phyloP scores from a whole-genome alignment of 2,113 vertebrate genomes.

The Athene noctua region DNA sequence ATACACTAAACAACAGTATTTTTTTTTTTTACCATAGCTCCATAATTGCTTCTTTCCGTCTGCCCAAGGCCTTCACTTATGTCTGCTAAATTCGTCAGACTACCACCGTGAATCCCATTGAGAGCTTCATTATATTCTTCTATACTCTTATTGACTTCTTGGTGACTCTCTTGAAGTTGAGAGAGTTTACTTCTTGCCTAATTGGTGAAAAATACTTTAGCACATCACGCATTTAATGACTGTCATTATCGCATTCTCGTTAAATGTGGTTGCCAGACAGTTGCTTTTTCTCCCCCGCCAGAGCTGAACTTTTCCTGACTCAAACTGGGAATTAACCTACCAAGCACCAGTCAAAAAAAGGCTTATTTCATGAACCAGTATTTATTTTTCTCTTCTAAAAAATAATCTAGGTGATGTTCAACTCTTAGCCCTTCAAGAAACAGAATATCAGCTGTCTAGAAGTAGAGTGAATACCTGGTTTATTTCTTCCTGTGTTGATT shows the following conservation, averaged over 20 bases:
- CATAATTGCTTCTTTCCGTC: conserved; percentile 82
- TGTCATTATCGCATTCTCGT: no score
- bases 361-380: background rate
- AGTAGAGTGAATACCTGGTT: conserved; percentile 81
- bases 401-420: background rate
- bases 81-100: conserved; percentile 88
- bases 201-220: background rate
- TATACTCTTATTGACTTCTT: conserved; percentile 85
- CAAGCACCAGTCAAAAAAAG: background rate
- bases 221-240: background rate
- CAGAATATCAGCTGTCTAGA: background rate
- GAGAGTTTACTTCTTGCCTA: conserved; percentile 93
- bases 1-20: background rate
- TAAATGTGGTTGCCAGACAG: background rate
- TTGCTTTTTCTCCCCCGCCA: background rate
- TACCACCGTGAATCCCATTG: conserved; percentile 85
- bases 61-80: conserved; percentile 86
- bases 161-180: conserved; percentile 89
- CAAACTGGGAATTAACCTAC: background rate
- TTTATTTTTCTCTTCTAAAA: background rate
- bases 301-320: background rate
- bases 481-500: conserved; percentile 95
- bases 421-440: background rate
- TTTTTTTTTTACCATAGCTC: conserved; percentile 78
- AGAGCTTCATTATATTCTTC: conserved; percentile 86